A percentile compares a stretch with the other conserved stretches of the same genome.
These are phyloP conservation scores for Ploceus nigricollis DNA, from an alignment of 2,113 vertebrate species.

Conservation along the genomic window DNA sequence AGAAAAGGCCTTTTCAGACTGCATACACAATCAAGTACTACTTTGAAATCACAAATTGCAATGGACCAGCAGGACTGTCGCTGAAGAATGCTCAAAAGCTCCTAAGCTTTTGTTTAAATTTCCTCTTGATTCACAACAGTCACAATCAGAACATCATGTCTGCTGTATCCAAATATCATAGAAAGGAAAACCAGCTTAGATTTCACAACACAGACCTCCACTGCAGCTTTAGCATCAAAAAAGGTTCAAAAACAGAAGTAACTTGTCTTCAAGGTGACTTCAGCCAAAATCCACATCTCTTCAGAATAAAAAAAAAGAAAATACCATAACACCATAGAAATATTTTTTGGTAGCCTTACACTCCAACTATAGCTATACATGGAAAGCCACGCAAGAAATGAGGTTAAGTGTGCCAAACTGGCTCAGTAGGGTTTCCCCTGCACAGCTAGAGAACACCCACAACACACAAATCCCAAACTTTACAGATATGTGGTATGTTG, in stretches of 20 bases:
- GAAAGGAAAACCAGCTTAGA: not conserved
- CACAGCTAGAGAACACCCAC: not conserved
- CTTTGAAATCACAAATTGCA: not conserved
- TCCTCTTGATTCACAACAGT: not conserved
- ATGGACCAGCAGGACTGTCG: constrained; percentile 5
- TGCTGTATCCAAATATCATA: not conserved
- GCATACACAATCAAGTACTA: not conserved
- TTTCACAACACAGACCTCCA: not conserved
- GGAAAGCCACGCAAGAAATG: not conserved
- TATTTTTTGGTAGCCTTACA: not conserved
- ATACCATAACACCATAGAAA: not conserved
- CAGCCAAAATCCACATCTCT: not conserved
- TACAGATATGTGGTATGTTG: fast-evolving
- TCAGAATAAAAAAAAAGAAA: not conserved
- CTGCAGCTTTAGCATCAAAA: not conserved
- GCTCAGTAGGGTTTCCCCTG: not conserved
- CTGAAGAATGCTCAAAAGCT: constrained; percentile 4
- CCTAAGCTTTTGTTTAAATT: constrained; percentile 30
- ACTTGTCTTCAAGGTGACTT: not conserved
- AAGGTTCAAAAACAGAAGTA: not conserved
- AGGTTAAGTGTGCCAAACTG: not conserved
- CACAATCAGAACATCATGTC: not conserved
- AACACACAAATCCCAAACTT: not conserved
- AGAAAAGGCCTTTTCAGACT: constrained; percentile 15
- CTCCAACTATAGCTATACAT: not conserved